Evolutionary conservation across 2,888 invertebrate species (phyloP), one percentile per base, ranked within the genome.

Genomic region (Agelastica alni): DNA sequence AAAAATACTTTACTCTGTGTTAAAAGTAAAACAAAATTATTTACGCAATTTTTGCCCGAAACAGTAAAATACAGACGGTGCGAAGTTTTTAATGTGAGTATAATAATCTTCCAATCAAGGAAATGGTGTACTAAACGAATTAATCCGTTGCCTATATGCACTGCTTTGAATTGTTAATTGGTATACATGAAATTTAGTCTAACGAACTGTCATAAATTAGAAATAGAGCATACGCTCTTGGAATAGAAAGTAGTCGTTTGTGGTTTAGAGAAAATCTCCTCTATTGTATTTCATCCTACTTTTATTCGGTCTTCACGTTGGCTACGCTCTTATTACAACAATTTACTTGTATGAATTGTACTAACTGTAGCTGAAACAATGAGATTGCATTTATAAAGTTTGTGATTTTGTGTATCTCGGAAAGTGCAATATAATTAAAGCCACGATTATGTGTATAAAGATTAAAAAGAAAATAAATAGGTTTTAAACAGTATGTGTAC

Each of bases 121-220:
- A 39, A 20, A 22, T 39, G 12, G 39, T 4, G 22, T n/a, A 12
- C 20, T 18, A 39, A 39, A 39, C 20, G 20, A 5, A 39, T 12
- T 39, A 12, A n/a, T 20, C 5, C 13, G 9, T 3, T 22, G 9
- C 28, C 37, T 13, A 42, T 42, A 4, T 28, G 42, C 2, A 20
- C 22, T 6, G 42, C 42, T 42, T 42, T 42, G 42, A 42, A 42
- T 42, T 22, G 42, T 42, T 42, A 42, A 42, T 42, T 42, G 14
- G 42, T 26, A 42, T 26, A 42, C 28, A 42, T 26, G 42, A 42
- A 26, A 42, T 42, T 42, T 28, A 12, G 42, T n/a, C 28, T 42
- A 42, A 42, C 28, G 42, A 42, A 42, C 28, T 42, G 42, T 42
- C 42, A 42, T 42, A 42, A 42, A 42, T 42, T 42, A 42, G 14